Evolutionary conservation across 2,888 invertebrate genomes (phyloP), one percentile per base, ranked within the genome.

Genomic region (Scaeva pyrastri): DNA sequence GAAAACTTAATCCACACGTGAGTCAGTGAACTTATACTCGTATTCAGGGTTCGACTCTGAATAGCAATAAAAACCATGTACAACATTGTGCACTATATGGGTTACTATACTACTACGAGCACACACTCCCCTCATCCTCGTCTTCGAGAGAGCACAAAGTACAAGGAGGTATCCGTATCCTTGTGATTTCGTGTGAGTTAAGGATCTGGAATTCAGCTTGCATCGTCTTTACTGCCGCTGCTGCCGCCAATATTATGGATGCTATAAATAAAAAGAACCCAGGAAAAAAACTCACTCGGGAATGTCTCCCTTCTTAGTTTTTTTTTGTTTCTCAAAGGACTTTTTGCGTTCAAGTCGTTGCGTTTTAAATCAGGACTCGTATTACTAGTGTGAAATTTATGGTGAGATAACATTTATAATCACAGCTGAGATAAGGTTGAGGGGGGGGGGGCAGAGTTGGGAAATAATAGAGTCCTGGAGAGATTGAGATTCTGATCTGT

Each of bases 1-100:
- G 86, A 86, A 86, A 86, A 86, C 82, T 86, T 86, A 86, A 86
- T 81, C 77, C 82, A 86, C 81, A 86, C 86, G 86, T 86, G 86
- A 82, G 86, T 86, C 86, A 86, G 71, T 86, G 86, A 86, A 86
- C 86, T 82, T 60, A 31, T 8, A 8, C 1, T 5, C 31, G 8
- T 5, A 52, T 78, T 45, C 36, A 70, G 66, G 48, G 60, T 72
- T 56, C 56, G 23, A 58, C 43, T 72, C 55, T 76, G 60, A 74
- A 8, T 74, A 77, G 86, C 73, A 86, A 86, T 86, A 86, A 86
- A 86, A 86, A 41, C 56, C 81, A 71, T 80, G 85, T 85, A 85
- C 85, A 85, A 85, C 86, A 86, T 70, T 86, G 86, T 82, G 81
- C 81, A 86, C 70, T 70, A 50, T 36, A n/a, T 31, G 31, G 8